Conservation (phyloP, 2,888 invertebrate genomes). For the Lasius fuliginosus region DNA sequence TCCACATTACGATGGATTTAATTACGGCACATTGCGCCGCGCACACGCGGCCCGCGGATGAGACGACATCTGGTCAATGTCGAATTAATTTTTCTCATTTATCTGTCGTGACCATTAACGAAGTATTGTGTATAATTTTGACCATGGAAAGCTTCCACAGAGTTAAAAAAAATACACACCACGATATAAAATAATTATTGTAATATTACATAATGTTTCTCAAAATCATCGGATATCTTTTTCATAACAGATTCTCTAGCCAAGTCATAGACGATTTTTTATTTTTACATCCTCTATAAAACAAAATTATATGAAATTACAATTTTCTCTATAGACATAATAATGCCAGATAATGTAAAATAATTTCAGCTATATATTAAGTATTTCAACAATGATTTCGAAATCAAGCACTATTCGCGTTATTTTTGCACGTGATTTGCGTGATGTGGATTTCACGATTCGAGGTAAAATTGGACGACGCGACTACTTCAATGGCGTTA, state of each 20-base stretch:
- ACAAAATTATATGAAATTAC: not conserved
- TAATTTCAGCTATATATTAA: constrained; percentile 3
- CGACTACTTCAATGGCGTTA: not conserved
- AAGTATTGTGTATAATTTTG: constrained; percentile 2
- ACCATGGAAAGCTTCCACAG: not conserved
- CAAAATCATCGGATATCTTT: not conserved
- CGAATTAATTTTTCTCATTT: constrained; percentile 48
- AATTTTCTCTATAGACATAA: not conserved
- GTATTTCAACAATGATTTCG: not conserved
- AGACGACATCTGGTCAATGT: constrained; percentile 44
- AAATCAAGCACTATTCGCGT: not conserved
- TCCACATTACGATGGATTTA: constrained; percentile 67
- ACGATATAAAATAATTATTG: not conserved
- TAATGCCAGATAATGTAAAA: not conserved
- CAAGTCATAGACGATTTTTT: not conserved
- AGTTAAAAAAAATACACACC: not conserved
- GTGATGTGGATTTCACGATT: not conserved
- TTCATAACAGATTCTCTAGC: not conserved
- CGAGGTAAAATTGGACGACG: not conserved
- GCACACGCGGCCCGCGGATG: constrained; percentile 26
- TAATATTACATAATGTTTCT: not conserved
- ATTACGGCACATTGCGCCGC: constrained; percentile 63
- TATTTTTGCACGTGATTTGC: not conserved
- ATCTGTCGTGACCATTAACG: not conserved
- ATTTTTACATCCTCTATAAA: not conserved